These are phyloP conservation scores for Podarcis lilfordi DNA, from an alignment of 2,797 vertebrate species.

Conservation along the genomic window DNA sequence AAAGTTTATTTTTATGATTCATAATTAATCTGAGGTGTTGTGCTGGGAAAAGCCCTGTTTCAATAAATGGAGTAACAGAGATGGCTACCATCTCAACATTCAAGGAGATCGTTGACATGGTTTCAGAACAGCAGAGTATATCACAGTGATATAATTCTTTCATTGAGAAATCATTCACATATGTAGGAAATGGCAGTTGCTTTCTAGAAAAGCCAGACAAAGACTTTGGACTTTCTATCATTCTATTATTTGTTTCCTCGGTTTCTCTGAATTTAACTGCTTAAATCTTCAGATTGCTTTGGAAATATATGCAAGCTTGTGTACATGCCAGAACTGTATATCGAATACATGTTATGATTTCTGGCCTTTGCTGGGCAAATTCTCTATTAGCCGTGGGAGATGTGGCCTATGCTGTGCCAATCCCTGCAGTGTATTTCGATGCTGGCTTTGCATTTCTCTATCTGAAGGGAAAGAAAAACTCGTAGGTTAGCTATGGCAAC, in stretches of 20 bases:
- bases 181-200: not conserved
- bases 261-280: not conserved
- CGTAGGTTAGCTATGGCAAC: not conserved
- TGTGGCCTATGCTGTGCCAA: not conserved
- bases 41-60: not conserved
- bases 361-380: not conserved
- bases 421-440: not conserved
- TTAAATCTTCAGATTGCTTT: not conserved
- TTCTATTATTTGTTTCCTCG: not conserved
- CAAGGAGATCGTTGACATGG: not conserved
- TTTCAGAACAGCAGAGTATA: not conserved
- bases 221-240: not conserved
- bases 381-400: not conserved
- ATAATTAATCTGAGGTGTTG: not conserved
- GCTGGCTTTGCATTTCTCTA: not conserved
- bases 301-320: not conserved
- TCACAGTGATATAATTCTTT: not conserved
- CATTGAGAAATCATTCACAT: not conserved
- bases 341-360: constrained; percentile 2
- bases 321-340: not conserved
- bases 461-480: not conserved
- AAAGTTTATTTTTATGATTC: not conserved
- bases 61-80: not conserved
- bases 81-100: not conserved
- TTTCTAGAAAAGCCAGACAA: not conserved